Conservation (phyloP, 2,797 vertebrate species). For the Acrossocheilus fasciatus region DNA sequence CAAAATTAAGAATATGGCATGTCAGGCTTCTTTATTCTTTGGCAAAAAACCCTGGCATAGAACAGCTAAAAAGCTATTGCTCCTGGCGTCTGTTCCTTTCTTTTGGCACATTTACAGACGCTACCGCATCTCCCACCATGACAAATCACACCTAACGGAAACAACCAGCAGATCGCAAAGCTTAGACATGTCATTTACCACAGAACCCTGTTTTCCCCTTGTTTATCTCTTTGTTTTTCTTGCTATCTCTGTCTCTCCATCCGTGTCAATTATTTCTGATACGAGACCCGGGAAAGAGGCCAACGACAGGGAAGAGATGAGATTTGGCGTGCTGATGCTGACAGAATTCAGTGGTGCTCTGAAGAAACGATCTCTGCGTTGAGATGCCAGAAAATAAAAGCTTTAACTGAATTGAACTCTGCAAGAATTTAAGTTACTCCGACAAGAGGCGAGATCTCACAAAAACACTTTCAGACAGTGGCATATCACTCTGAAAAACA, state of each 20-base stretch:
- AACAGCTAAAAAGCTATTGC: constrained; percentile 1
- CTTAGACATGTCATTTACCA: constrained; percentile 43
- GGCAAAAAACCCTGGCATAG: neutral
- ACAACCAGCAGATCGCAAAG: neutral
- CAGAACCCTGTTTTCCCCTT: neutral
- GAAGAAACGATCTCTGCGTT: neutral
- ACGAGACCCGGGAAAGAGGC: constrained; percentile 11
- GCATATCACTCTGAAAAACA: neutral
- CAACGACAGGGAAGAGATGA: constrained; percentile 11
- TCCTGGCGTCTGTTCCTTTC: constrained; percentile 22
- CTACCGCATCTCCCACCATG: constrained; percentile 7
- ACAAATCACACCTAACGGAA: neutral
- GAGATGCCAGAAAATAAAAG: constrained; percentile 25
- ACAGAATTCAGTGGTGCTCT: neutral
- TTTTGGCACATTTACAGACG: constrained; percentile 9
- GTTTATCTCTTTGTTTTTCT: constrained; percentile 23
- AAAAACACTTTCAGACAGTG: neutral
- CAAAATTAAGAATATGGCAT: constrained; percentile 16
- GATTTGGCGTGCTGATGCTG: constrained; percentile 15
- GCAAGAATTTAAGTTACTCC: neutral
- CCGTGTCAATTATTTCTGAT: constrained; percentile 37
- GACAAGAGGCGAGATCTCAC: neutral
- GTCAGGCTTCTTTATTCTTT: constrained; percentile 13
- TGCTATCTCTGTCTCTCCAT: constrained; percentile 22
- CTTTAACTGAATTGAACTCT: constrained; percentile 5